A percentile compares a stretch with the other conserved stretches of the same genome.
These are phyloP conservation scores for Pseudomyrmex sp. DNA, from an alignment of 1,140 invertebrate genomes.

Conservation along the genomic window DNA sequence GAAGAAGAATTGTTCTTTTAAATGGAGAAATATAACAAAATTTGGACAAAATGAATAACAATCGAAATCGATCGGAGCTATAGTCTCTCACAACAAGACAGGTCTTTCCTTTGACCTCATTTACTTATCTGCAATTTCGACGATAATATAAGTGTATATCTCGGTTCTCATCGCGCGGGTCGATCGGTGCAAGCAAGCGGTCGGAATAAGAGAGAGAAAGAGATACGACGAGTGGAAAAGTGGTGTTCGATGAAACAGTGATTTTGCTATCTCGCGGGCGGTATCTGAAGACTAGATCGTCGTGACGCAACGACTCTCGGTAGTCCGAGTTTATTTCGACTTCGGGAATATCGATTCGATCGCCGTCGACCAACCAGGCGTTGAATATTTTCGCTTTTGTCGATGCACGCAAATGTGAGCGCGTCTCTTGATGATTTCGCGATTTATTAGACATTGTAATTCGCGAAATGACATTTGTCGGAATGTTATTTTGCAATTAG, in stretches of 20 bases:
- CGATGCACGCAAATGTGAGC: conserved; percentile 6
- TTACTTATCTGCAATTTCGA: conserved; percentile 57
- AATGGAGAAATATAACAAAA: neutral
- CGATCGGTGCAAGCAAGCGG: conserved; percentile 13
- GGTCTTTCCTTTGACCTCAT: conserved; percentile 61
- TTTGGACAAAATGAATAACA: conserved; percentile 2
- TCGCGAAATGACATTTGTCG: neutral
- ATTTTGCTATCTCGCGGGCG: conserved; percentile 55
- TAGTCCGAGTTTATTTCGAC: conserved; percentile 64
- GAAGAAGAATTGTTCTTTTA: neutral
- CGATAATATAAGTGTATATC: conserved; percentile 48
- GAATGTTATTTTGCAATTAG: too few species aligned
- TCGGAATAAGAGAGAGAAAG: conserved; percentile 15
- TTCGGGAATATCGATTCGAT: conserved; percentile 61
- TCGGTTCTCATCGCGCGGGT: conserved; percentile 46
- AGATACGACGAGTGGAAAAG: conserved; percentile 1
- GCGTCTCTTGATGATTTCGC: neutral
- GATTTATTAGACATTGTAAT: conserved; percentile 1
- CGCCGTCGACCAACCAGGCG: conserved; percentile 18
- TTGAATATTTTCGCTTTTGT: conserved; percentile 36
- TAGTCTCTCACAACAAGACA: neutral
- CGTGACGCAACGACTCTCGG: conserved; percentile 62
- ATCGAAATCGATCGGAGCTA: conserved; percentile 5
- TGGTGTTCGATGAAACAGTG: conserved; percentile 52
- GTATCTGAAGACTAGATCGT: conserved; percentile 54